Evolutionary conservation across 1,140 invertebrate species (phyloP).

Genomic region (Trichogramma pretiosum): DNA sequence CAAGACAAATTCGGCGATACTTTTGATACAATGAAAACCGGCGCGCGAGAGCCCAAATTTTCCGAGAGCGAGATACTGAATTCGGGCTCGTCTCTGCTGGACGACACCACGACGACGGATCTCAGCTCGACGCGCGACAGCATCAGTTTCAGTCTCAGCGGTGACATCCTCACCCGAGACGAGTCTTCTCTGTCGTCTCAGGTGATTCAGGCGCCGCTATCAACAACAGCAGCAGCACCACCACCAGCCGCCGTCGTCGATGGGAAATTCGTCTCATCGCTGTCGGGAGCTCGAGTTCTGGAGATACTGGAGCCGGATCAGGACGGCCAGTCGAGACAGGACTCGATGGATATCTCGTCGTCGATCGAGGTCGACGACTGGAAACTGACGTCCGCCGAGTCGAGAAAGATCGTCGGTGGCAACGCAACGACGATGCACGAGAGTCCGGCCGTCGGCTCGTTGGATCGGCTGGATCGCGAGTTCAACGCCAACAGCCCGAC

Average conservation of each 20-base stretch:
- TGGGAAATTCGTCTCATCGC: conserved; percentile 24
- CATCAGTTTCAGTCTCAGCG: not conserved
- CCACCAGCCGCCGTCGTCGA: not conserved
- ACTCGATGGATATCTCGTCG: conserved; percentile 37
- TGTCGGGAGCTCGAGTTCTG: conserved; percentile 34
- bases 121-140: no score
- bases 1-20: no score
- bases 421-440: conserved; percentile 29
- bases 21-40: no score
- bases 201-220: no score
- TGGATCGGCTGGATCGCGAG: conserved; percentile 33
- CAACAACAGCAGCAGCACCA: no score
- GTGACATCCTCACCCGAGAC: not conserved
- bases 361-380: conserved; percentile 35
- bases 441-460: conserved; percentile 31
- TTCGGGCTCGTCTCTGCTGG: no score
- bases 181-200: no score
- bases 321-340: conserved; percentile 27
- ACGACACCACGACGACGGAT: no score
- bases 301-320: conserved; percentile 35
- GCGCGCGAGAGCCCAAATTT: no score
- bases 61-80: no score
- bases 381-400: conserved; percentile 12
- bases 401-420: no score
- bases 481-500: conserved; percentile 30